A percentile compares a stretch with the other conserved stretches of the same genome.
Evolutionary conservation across 2,797 vertebrate genomes (phyloP).

Genomic region (Mormyrops attenuatus): DNA sequence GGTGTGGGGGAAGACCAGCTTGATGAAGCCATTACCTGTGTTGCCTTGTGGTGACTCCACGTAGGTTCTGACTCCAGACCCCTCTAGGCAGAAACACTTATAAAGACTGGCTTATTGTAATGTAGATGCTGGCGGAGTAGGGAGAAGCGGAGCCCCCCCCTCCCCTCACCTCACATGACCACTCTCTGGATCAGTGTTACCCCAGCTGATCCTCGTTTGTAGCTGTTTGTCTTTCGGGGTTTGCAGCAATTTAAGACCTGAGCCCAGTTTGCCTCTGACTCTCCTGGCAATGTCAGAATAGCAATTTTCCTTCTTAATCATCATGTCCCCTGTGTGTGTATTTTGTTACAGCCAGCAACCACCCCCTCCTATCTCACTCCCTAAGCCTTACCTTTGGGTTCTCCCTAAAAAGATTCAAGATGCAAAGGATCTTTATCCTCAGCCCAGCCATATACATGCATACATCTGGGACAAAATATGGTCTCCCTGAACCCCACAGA

Average conservation of each 20-base stretch:
- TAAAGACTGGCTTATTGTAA: background rate
- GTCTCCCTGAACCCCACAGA: background rate
- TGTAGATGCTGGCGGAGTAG: background rate
- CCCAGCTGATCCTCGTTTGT: background rate
- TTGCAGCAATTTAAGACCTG: background rate
- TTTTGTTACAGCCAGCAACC: background rate
- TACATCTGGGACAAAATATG: background rate
- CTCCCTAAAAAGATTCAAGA: background rate
- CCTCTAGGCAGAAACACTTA: background rate
- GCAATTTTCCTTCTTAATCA: background rate
- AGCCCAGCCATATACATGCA: background rate
- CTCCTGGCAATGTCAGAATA: background rate
- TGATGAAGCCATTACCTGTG: background rate
- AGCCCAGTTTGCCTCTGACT: background rate
- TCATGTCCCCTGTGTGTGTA: background rate
- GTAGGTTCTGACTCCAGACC: background rate
- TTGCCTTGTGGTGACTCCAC: background rate
- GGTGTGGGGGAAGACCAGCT: background rate
- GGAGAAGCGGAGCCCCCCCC: background rate
- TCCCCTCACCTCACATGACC: background rate
- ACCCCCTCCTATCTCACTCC: background rate
- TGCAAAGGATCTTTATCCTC: background rate
- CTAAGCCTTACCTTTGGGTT: background rate
- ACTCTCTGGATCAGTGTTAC: background rate
- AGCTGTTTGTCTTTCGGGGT: background rate